These are phyloP conservation scores for Amphipoea oculea DNA, from an alignment of 2,888 invertebrate species.

Conservation along the genomic window DNA sequence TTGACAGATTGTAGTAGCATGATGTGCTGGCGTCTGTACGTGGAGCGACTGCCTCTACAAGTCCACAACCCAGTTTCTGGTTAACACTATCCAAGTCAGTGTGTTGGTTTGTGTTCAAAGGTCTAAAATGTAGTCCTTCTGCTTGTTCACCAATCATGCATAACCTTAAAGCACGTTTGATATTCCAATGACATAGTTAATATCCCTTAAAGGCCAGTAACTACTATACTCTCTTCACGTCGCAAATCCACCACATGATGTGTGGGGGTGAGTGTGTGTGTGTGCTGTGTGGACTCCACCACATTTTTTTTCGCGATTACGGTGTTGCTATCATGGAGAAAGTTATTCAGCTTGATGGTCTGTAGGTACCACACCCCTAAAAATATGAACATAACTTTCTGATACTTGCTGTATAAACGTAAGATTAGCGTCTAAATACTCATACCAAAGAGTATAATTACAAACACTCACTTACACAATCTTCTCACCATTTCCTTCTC, in stretches of 20 bases:
- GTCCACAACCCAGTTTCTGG: too few relatives aligned
- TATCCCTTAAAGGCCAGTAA: not conserved
- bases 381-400: not conserved
- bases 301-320: not conserved
- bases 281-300: too few relatives aligned
- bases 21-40: too few relatives aligned
- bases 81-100: too few relatives aligned
- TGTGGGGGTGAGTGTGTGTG: too few relatives aligned
- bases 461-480: conserved; percentile 20
- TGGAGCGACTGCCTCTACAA: too few relatives aligned
- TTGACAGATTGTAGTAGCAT: too few relatives aligned
- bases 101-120: too few relatives aligned
- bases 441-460: conserved; percentile 1
- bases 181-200: not conserved
- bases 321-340: not conserved
- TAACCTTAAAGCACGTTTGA: too few relatives aligned
- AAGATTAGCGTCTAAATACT: not conserved
- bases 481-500: conserved; percentile 20
- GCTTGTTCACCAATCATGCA: too few relatives aligned
- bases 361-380: not conserved
- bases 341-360: not conserved
- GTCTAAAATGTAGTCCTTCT: not conserved
- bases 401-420: not conserved
- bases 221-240: not conserved
- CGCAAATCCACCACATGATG: not conserved